These are phyloP conservation scores for Meriones psammophilus DNA, from an alignment of 2,797 vertebrate genomes.

Conservation along the genomic window DNA sequence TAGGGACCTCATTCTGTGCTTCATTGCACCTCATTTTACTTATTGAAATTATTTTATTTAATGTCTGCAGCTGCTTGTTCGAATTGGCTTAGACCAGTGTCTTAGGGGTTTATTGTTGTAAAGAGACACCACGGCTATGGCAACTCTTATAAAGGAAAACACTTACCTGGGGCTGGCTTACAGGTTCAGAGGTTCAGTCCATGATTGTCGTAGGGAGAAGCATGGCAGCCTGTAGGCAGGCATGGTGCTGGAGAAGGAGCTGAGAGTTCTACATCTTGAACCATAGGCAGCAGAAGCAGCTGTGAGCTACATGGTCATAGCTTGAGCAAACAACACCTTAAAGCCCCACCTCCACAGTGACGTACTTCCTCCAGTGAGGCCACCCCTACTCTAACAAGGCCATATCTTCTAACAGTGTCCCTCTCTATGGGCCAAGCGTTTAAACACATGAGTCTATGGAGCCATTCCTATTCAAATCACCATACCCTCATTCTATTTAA, in stretches of 20 bases:
- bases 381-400: neutral
- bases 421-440: neutral
- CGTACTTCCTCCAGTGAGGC: neutral
- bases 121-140: neutral
- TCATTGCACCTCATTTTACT: neutral
- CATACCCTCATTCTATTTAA: slow-evolving; percentile 2
- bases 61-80: neutral
- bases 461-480: neutral
- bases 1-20: neutral
- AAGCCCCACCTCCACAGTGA: neutral
- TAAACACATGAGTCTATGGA: neutral
- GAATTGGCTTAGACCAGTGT: neutral
- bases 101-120: neutral
- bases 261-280: neutral
- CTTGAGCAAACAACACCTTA: neutral
- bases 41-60: slow-evolving; percentile 61
- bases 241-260: neutral
- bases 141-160: neutral
- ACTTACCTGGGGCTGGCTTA: neutral
- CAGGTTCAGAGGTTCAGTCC: neutral
- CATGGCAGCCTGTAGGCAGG: neutral
- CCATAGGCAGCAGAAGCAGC: neutral
- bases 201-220: neutral
- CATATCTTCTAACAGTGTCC: neutral
- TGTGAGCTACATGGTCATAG: neutral